These are phyloP conservation scores for Gastracanthus pulcherrimus DNA, from an alignment of 2,888 invertebrate genomes.

Conservation along the genomic window DNA sequence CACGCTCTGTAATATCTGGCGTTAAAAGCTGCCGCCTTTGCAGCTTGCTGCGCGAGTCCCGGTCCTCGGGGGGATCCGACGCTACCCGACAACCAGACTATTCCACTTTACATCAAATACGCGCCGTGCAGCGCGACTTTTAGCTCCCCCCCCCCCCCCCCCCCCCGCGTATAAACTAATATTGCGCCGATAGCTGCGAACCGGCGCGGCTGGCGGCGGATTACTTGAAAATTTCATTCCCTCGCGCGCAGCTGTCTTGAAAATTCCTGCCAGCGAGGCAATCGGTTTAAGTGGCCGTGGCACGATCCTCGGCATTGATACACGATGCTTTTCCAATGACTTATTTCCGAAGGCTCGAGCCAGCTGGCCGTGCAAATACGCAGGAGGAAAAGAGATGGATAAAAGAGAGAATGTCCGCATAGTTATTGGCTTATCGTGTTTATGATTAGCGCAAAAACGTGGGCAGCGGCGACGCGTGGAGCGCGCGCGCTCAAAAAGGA, in stretches of 20 bases:
- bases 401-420: background rate
- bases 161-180: conserved; percentile 71
- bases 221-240: conserved; percentile 34
- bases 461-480: conserved; percentile 50
- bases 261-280: conserved; percentile 19
- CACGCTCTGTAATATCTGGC: no score
- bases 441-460: conserved; percentile 58
- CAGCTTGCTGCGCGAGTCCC: no score
- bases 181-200: conserved; percentile 61
- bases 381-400: conserved; percentile 1
- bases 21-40: conserved; percentile 71
- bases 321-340: background rate
- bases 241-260: conserved; percentile 3
- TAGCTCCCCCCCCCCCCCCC: background rate
- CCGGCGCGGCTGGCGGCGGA: background rate
- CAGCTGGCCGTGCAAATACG: no score
- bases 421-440: conserved; percentile 55
- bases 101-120: no score
- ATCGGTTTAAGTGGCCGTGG: conserved; percentile 11
- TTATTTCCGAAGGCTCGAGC: no score
- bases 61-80: no score
- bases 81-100: no score
- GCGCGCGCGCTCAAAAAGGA: conserved; percentile 22
- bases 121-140: no score
- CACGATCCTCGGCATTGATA: background rate